Base-by-base conservation (phyloP, 2,888 invertebrate genomes). In the Ernsta delagoae region DNA sequence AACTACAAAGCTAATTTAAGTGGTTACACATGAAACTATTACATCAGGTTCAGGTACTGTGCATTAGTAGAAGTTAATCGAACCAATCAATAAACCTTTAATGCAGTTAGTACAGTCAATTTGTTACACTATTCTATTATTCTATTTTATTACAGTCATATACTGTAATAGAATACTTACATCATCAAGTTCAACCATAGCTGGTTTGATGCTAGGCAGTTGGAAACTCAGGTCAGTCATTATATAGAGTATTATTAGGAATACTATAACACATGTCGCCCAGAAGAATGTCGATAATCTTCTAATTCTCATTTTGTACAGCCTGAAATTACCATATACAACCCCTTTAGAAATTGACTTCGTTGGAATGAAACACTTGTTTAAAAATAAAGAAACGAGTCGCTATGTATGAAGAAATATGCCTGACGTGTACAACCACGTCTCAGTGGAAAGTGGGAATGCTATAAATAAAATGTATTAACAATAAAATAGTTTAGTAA, bases 191-290 rank as follows among this genome's bases (percentile, higher is more conserved):
- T 95, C 94, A 72, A 94, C 92, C 62, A 85, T 80, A 67, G 94
- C 95, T 5, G 95, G 91, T 67, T 88, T 92, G 70, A 94, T 94
- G 70, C 92, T 94, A 41, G 94, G 94, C 62, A 95, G 88, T 77
- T 95, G 95, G 70, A 95, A 90, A 68, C 94, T 94, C 64, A 95
- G 86, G 82, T 96, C 96, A 70, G 95, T 95, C 75, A 96, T 94
- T 66, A 96, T 89, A 83, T 96, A 96, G 71, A 96, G 87, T 77
- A 95, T 94, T 77, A 95, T 92, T 75, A 95, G 92, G 77, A 95
- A 94, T 36, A 94, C 94, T 71, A 96, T 83, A 63, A 96, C 89
- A 75, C 95, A 90, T 60, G 94, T 92, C 59, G 95, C 93, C 85
- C 95, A 96, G 78, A 95, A 94, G 71, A 95, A 83, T 16, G 95